phyloP scores from a whole-genome alignment of 2,888 invertebrate genomes.

The Sepioteuthis lessoniana region DNA sequence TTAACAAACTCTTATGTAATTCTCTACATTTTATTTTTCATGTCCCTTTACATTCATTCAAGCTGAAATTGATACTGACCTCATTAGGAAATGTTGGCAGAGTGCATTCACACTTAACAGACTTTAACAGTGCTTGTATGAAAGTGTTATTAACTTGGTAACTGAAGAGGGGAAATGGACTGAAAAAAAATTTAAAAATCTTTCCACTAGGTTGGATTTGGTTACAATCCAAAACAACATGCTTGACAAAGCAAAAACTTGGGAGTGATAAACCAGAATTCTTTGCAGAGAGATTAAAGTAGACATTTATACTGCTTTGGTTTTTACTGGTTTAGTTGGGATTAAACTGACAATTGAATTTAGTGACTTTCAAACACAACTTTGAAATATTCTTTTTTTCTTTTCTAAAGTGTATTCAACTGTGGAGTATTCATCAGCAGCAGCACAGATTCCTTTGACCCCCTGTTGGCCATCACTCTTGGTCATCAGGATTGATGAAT shows the following conservation, averaged over 20 bases:
- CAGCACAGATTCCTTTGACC: too few relatives aligned
- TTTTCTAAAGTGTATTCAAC: too few relatives aligned
- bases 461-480: too few relatives aligned
- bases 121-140: background rate
- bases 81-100: background rate
- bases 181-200: background rate
- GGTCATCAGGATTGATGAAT: too few relatives aligned
- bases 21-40: background rate
- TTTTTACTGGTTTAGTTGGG: too few relatives aligned
- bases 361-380: too few relatives aligned
- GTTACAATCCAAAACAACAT: background rate
- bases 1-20: background rate
- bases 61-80: background rate
- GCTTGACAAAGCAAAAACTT: background rate
- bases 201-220: background rate
- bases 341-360: too few relatives aligned
- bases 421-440: too few relatives aligned
- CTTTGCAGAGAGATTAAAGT: too few relatives aligned
- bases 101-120: slow-evolving; percentile 33
- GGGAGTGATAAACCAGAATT: too few relatives aligned
- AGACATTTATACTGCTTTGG: too few relatives aligned
- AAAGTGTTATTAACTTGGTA: background rate
- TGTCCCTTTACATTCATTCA: background rate
- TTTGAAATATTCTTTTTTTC: too few relatives aligned
- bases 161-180: background rate